A percentile compares a stretch with the other conserved stretches of the same genome.
Conservation (phyloP, 2,888 invertebrate genomes). For the Ecdyonurus torrentis region DNA sequence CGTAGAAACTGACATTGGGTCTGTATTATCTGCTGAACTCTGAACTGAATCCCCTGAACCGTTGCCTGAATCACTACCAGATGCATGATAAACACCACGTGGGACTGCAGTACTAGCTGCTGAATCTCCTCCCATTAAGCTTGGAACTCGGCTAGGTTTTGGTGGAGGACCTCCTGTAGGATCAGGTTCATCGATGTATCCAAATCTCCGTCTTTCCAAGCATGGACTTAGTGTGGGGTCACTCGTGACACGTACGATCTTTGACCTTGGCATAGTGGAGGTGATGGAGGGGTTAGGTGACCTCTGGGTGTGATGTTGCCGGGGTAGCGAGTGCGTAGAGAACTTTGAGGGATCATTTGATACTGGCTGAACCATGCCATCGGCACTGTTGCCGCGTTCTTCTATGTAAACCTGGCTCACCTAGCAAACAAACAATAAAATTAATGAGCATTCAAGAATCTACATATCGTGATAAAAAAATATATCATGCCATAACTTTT, state of each 20-base stretch:
- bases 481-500: too few species aligned
- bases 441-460: too few species aligned
- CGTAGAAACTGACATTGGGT: slow-evolving; percentile 31
- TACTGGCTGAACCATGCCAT: slow-evolving; percentile 36
- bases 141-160: slow-evolving; percentile 16
- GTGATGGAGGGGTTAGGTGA: slow-evolving; percentile 30
- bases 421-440: too few species aligned
- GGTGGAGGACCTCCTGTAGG: slow-evolving; percentile 19
- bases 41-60: slow-evolving; percentile 72
- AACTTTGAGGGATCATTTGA: slow-evolving; percentile 25
- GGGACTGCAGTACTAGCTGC: background rate
- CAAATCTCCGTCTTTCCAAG: slow-evolving; percentile 29
- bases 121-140: slow-evolving; percentile 6
- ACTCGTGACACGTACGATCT: slow-evolving; percentile 39
- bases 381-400: slow-evolving; percentile 51
- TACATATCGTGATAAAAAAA: too few species aligned
- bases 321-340: slow-evolving; percentile 39
- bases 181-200: slow-evolving; percentile 1
- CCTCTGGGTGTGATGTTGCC: slow-evolving; percentile 31
- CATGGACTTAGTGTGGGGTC: slow-evolving; percentile 38
- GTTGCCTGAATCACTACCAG: slow-evolving; percentile 78
- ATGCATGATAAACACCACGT: slow-evolving; percentile 45
- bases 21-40: slow-evolving; percentile 43
- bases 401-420: too few species aligned
- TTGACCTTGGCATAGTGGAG: slow-evolving; percentile 25